Percentiles rank a stretch among this genome's conserved stretches.
phyloP scores from a whole-genome alignment of 2,113 vertebrate species.

The Oxyura jamaicensis region DNA sequence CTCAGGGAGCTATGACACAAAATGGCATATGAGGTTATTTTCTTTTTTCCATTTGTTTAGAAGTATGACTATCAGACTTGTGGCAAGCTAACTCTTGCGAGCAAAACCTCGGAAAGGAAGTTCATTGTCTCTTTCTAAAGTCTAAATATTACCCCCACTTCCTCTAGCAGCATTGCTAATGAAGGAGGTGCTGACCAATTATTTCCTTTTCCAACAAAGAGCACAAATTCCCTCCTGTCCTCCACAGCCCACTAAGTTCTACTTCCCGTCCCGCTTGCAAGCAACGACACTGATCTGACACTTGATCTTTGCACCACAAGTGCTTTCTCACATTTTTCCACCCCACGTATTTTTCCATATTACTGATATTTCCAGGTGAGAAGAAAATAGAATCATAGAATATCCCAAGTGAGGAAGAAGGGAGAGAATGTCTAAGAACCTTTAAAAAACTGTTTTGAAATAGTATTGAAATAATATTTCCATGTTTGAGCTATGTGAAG shows the following conservation, averaged over 20 bases:
- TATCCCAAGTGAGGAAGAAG: not conserved
- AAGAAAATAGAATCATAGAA: not conserved
- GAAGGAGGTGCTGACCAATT: constrained; percentile 40
- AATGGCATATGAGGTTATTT: not conserved
- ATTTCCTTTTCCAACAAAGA: constrained; percentile 39
- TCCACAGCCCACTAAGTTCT: not conserved
- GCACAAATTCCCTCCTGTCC: not conserved
- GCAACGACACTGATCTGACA: constrained; percentile 11
- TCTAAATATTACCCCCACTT: not conserved
- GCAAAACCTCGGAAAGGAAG: constrained; percentile 15
- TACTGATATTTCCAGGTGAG: not conserved
- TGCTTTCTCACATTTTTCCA: not conserved
- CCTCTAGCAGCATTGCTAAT: not conserved
- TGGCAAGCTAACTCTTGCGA: not conserved
- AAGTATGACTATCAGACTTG: not conserved
- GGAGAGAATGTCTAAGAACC: not conserved
- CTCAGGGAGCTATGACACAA: not conserved
- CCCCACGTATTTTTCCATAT: constrained; percentile 14
- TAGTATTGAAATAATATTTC: not conserved
- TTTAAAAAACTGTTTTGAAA: not conserved
- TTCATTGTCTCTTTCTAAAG: constrained; percentile 15
- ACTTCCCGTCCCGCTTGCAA: not conserved
- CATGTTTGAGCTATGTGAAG: not conserved
- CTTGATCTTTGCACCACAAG: constrained; percentile 22
- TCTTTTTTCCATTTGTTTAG: not conserved